Conservation (phyloP, 2,797 vertebrate species). For the Periophthalmus magnuspinnatus region DNA sequence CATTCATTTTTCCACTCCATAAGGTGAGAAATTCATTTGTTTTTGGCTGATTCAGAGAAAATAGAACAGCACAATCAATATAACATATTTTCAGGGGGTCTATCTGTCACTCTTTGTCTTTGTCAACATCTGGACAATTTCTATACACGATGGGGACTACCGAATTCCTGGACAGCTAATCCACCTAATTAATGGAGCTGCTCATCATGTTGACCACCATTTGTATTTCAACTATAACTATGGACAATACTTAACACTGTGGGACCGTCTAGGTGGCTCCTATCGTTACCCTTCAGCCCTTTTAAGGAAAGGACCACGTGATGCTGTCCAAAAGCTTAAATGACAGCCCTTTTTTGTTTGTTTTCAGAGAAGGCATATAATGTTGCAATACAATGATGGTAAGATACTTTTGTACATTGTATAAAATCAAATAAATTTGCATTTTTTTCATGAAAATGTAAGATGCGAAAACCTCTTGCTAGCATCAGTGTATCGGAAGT, state of each 20-base stretch:
- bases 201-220: constrained; percentile 94
- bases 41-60: background rate
- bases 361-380: background rate
- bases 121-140: constrained; percentile 95
- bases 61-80: background rate
- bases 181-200: constrained; percentile 85
- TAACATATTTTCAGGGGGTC: constrained; percentile 69
- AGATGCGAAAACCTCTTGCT: background rate
- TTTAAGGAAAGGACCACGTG: constrained; percentile 82
- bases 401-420: background rate
- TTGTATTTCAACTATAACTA: constrained; percentile 94
- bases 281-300: constrained; percentile 86
- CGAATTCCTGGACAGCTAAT: constrained; percentile 79
- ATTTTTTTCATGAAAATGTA: background rate
- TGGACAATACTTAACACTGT: constrained; percentile 94
- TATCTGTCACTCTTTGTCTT: constrained; percentile 90
- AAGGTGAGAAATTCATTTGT: constrained; percentile 76
- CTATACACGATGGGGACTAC: constrained; percentile 92
- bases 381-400: background rate
- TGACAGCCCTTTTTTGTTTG: constrained; percentile 3
- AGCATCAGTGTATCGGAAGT: constrained; percentile 4
- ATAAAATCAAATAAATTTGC: background rate
- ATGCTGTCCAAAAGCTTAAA: constrained; percentile 73
- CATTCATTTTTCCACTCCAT: constrained; percentile 93
- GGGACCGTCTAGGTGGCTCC: constrained; percentile 90